Base-by-base conservation (phyloP, 1,140 invertebrate genomes). In the Drosophila dunni region DNA sequence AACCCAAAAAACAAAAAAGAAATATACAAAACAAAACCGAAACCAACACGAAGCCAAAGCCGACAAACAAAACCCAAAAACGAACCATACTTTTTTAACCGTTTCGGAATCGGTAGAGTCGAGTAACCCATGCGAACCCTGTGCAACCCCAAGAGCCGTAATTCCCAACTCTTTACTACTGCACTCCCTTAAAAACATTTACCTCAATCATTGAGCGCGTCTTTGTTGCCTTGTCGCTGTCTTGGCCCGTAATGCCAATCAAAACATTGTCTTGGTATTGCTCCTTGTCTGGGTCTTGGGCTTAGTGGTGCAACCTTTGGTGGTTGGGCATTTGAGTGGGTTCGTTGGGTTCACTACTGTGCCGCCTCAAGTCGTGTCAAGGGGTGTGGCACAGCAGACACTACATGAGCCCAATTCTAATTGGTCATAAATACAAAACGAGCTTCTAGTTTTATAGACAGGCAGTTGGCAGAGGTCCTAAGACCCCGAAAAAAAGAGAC, bases 241-340 rank as follows among this genome's bases (percentile, higher is more conserved):
- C 76, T 65, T 46, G 54, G 29, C 42, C 7, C 75, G 66, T 64
- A 75, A 83, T 83, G 80, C 81, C 81, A 84, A 83, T 83, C 76
- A 83, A 84, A 83, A 83, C 77, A 79, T 50, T 60, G 54, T 53
- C 54, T 44, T 53, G n/a, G 40, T 11, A 4, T 48, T 20, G 15
- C 15, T 10, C 15, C 20, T 11, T 40, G 44, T 7, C 15, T 15
- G 29, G 1, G 50, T 51, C 50, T 51, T 51, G 24, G 33, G 24
- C 50, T 50, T 50, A 50, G 48, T 51, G 50, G 11, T 53, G 50
- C 50, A 33, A 53, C 50, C 50, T 53, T 53, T 36, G 13, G 50
- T 51, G 50, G 48, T 50, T 50, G 46, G 17, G 46, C 46, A 29
- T 10, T 29, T 29, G 46, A 50, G 20, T 50, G 20, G 48, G 48